phyloP scores from a whole-genome alignment of 2,888 invertebrate genomes.

The Odontomyia ornata region DNA sequence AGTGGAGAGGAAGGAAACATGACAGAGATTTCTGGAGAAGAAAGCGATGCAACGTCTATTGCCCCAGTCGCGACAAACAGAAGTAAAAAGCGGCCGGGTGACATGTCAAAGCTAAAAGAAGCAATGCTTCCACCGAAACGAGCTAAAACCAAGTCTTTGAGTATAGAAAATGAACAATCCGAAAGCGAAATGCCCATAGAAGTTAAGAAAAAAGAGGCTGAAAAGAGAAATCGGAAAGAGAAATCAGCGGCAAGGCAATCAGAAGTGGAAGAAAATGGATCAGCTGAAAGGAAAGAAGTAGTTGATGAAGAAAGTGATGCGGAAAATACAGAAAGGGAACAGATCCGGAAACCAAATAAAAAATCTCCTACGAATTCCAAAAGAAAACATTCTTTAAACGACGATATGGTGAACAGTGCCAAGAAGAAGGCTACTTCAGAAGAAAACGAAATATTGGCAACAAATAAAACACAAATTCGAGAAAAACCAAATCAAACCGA shows the following conservation, averaged over 20 bases:
- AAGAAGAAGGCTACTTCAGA: slow-evolving; percentile 24
- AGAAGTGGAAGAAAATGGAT: not conserved
- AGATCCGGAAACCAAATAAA: not conserved
- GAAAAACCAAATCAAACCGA: slow-evolving; percentile 66
- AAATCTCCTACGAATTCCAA: slow-evolving; percentile 51
- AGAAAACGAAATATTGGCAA: not conserved
- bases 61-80: slow-evolving; percentile 30
- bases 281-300: not conserved
- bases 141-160: slow-evolving; percentile 27
- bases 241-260: slow-evolving; percentile 17
- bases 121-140: slow-evolving; percentile 22
- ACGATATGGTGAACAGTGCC: slow-evolving; percentile 26
- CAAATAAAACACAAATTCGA: slow-evolving; percentile 64
- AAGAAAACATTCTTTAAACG: slow-evolving; percentile 49
- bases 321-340: not conserved
- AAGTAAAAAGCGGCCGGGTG: slow-evolving; percentile 23
- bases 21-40: slow-evolving; percentile 47
- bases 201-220: not conserved
- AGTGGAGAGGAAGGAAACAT: slow-evolving; percentile 48
- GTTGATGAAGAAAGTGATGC: not conserved
- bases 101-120: slow-evolving; percentile 39
- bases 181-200: slow-evolving; percentile 11
- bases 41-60: slow-evolving; percentile 32
- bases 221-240: not conserved
- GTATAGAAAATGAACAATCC: slow-evolving; percentile 18